phyloP scores from a whole-genome alignment of 2,888 invertebrate species.

The Heteromyza rotundicornis region DNA sequence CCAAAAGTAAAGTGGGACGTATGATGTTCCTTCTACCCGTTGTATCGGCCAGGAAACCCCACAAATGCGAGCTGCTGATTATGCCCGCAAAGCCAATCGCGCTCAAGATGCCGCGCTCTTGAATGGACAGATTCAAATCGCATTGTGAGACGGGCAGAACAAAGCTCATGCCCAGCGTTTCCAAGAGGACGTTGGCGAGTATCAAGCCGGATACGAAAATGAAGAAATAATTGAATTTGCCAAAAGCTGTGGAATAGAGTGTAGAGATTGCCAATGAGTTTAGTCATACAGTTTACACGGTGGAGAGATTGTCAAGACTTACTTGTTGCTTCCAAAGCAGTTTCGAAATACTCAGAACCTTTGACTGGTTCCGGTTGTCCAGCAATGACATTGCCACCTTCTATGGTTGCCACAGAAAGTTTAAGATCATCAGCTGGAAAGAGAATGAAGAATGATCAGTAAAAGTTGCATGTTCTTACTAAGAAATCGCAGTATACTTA shows the following conservation, averaged over 20 bases:
- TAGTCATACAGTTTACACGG: too few species aligned
- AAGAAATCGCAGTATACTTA: too few species aligned
- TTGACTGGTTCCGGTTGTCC: slow-evolving; percentile 35
- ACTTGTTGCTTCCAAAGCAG: slow-evolving; percentile 43
- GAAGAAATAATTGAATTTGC: slow-evolving; percentile 64
- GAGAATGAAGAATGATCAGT: too few species aligned
- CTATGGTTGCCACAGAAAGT: slow-evolving; percentile 34
- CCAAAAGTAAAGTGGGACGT: slow-evolving; percentile 62
- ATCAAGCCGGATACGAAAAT: slow-evolving; percentile 65
- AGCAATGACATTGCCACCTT: slow-evolving; percentile 38
- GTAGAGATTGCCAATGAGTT: too few species aligned
- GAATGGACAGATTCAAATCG: slow-evolving; percentile 58
- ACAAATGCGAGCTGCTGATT: slow-evolving; percentile 65
- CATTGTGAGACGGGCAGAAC: slow-evolving; percentile 65
- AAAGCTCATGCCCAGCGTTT: slow-evolving; percentile 65
- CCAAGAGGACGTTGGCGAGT: slow-evolving; percentile 62
- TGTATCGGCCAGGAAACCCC: slow-evolving; percentile 67
- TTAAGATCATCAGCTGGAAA: slow-evolving; percentile 31
- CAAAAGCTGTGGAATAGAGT: slow-evolving; percentile 63
- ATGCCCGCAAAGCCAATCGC: slow-evolving; percentile 62
- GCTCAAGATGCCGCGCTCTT: slow-evolving; percentile 60
- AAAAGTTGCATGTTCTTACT: too few species aligned
- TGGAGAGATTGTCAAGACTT: slow-evolving; percentile 23
- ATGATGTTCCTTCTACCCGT: slow-evolving; percentile 64
- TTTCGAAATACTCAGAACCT: slow-evolving; percentile 42